Evolutionary conservation across 2,113 vertebrate genomes (phyloP).

Genomic region (Hymenochirus boettgeri): DNA sequence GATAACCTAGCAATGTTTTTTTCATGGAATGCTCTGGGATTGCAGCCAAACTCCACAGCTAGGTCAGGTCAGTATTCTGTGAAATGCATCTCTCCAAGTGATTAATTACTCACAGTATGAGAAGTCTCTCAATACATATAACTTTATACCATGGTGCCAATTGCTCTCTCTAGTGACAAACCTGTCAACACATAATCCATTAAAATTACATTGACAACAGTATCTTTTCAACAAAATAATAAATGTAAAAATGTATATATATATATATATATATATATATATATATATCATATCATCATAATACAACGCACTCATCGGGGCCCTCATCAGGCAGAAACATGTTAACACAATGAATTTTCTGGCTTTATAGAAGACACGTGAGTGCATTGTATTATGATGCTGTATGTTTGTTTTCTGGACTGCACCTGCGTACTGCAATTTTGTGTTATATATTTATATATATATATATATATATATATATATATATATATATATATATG

Average conservation of each 20-base stretch:
- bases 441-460: no score
- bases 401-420: no score
- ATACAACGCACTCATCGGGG: no score
- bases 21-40: slow-evolving; percentile 27
- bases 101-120: slow-evolving; percentile 36
- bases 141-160: slow-evolving; percentile 16
- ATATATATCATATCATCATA: no score
- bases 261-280: slow-evolving; percentile 14
- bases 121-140: slow-evolving; percentile 11
- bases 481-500: no score
- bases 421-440: no score
- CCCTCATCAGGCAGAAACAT: no score
- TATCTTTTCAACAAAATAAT: slow-evolving; percentile 5
- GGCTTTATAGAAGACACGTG: no score
- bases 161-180: slow-evolving; percentile 5
- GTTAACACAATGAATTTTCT: no score
- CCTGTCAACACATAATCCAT: not conserved
- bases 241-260: not conserved
- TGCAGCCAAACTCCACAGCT: slow-evolving; percentile 32
- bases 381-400: no score
- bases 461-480: no score
- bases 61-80: slow-evolving; percentile 37
- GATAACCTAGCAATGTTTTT: slow-evolving; percentile 27
- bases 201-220: not conserved
- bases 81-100: slow-evolving; percentile 39